Evolutionary conservation across 1,140 invertebrate genomes (phyloP), one percentile per base, ranked within the genome.

Genomic region (Saccostrea glomerata): DNA sequence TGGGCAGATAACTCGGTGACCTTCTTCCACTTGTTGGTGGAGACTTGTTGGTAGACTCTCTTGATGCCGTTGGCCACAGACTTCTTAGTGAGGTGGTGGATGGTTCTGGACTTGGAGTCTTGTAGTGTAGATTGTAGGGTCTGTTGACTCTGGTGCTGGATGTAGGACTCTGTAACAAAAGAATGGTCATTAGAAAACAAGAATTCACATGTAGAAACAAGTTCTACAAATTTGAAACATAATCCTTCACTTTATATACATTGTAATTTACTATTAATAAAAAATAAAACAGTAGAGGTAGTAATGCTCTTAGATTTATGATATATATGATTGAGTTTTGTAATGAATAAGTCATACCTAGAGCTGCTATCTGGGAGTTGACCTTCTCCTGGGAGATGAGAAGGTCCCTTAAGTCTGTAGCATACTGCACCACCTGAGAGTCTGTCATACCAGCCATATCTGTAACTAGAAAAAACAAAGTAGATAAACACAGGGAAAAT

Each of bases 1-100:
- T 54, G 36, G 85, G 66, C 85, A 77, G 85, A 86, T 30, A 86
- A 86, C 85, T 86, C 66, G 5, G 40, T 54, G 36, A 86, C 47
- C 13, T 40, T 54, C 36, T 77, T 54, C 66, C 63, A 86, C 23
- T 86, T 86, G n/a, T 73, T 40, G 23, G 40, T 54, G 36, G 63
- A 73, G 63, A 73, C 9, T 55, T 73, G 47, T 15, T 86, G 85
- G 25, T 77, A 86, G 2, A 77, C 85, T 47, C 63, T 86, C 40
- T 77, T 73, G n/a, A 86, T 77, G 11, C 66, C 85, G 30, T 54
- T 54, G 63, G 85, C 85, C n/a, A 86, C 23, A 20, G 85, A 86
- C 55, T 86, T 86, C 85, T 55, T 86, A 47, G 85, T 86, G 17
- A 86, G 63, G 6, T 73, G 66, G 0, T 54, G 63, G 2, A 54